Base-by-base conservation (phyloP, 1,140 invertebrate species). In the Pectinophora gossypiella region DNA sequence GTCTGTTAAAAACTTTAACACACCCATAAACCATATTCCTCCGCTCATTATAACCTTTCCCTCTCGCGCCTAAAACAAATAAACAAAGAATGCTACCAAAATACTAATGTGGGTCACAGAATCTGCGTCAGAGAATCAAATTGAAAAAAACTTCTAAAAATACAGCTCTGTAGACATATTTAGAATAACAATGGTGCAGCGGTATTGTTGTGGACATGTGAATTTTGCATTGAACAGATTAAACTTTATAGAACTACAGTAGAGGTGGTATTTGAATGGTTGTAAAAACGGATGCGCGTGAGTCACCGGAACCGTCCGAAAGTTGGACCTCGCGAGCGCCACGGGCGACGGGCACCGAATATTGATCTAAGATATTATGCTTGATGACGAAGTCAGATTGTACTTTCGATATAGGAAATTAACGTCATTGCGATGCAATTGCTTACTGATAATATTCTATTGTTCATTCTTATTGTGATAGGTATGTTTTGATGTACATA, bases 251-350 rank as follows among this genome's bases (percentile, higher is more conserved):
- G 10, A 4, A 40, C 7, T 40, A 15, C 7, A 18, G 7, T 40
- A 40, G 13, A 40, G 36, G 36, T 40, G 36, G 7, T 12, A 13
- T 40, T 40, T 13, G 35, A n/a, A 62, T 43, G 35, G 54, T 53
- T 48, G 40, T 36, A 55, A 51, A 53, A 56, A 9, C 68, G 69
- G 71, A 77, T 77, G 62, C 55, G 27, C 20, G 48, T 72, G 74
- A 74, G 56, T 74, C 74, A 77, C 71, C 69, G 72, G 74, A 74
- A 74, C 74, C 59, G 61, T 50, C 56, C 71, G 67, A 62, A 72
- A 74, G 63, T 54, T 61, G 61, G 60, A 63, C 59, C 60, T 72
- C 63, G 66, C 64, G 55, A 61, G 60, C 44, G 54, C 56, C 45
- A 54, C 32, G 38, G 48, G 13, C 22, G 42, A 54, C 56, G 42